Base-by-base conservation (phyloP, 92 coral and sea anemone species). In the Epizoanthus ramosus region DNA sequence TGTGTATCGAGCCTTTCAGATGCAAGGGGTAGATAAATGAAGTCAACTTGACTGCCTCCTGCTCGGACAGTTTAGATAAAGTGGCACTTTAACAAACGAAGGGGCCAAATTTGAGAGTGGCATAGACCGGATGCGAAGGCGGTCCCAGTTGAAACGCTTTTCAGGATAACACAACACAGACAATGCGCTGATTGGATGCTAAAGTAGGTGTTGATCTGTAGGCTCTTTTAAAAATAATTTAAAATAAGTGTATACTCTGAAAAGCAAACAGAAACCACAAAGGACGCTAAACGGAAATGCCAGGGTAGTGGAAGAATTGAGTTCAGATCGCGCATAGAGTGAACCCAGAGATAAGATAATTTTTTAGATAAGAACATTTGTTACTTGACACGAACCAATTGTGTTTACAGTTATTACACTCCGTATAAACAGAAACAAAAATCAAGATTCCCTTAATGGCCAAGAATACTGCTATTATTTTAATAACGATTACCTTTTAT, bases 231-330 rank as follows among this genome's bases (percentile, higher is more conserved):
- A 93, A 92, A 93, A 93, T 93, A 93, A 93, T 93, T 93, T 91
- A 87, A 95, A 93, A 91, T 89, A 93, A 94, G 90, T 94, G 90
- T 86, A 91, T 91, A 91, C 95, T 93, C 90, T 89, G 84, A 87
- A 93, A 93, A 85, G 80, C 91, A 90, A 93, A 93, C 98, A 93
- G 90, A 86, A 79, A 88, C 75, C 79, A 91, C 89, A 87, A 81
- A 89, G 94, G 86, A 89, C 80, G 89, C 89, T 86, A 73, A 85
- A 86, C 98, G 98, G 98, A 93, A 93, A 93, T 93, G 91, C 98
- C 98, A 88, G 83, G 86, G 98, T 91, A 87, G 93, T 89, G 87
- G 54, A 89, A 85, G 95, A 93, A 94, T 87, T 61, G 33, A 56
- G 41, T 21, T 65, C 54, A 50, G 13, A n/a, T 39, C 58, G 23